Evolutionary conservation across 2,113 vertebrate species (phyloP), one percentile per base, ranked within the genome.

Genomic region (Pseudorasbora parva): DNA sequence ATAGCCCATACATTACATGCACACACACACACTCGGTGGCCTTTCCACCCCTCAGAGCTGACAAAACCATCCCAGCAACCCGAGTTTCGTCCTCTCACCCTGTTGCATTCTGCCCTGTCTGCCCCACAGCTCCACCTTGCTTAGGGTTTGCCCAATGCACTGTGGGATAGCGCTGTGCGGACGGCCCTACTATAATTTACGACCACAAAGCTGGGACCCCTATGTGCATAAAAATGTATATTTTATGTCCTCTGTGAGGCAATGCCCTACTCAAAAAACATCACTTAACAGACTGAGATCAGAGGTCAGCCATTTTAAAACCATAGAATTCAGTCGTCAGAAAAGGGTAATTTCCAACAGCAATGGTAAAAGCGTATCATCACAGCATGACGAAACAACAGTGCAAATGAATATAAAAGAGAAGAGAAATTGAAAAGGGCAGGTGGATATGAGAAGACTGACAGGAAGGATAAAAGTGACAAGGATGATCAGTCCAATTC

Each of bases 1-100:
- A 94, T 89, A 88, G 91, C 89, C 43, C 80, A 92, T 92, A 92
- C 92, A 93, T 93, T 90, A 93, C 91, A 90, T 15, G 11, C 66
- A 78, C 54, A 69, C 62, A 74, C 45, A 45, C 47, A 90, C 30
- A 41, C 41, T 66, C 10, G n/a, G 23, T 25, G 62, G 43, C 54
- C 71, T 14, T 69, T 43, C 77, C 60, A 59, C 10, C 47, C 64
- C 25, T 75, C n/a, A n/a, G 27, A 81, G 30, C 62, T 69, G 62
- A 81, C 45, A 81, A 69, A 11, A 69, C 27, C 47, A 81, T 81
- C 27, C 62, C 45, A 56, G 64, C 19, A 41, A 71, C 60, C 23
- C 25, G 57, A 43, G 62, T 27, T 49, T 81, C 45, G 51, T n/a
- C 25, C 21, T 41, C 15, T 57, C 19, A 6, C 27, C 64, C 37